Base-by-base conservation (phyloP, 1,140 invertebrate genomes). In the Lanistes nyassanus region DNA sequence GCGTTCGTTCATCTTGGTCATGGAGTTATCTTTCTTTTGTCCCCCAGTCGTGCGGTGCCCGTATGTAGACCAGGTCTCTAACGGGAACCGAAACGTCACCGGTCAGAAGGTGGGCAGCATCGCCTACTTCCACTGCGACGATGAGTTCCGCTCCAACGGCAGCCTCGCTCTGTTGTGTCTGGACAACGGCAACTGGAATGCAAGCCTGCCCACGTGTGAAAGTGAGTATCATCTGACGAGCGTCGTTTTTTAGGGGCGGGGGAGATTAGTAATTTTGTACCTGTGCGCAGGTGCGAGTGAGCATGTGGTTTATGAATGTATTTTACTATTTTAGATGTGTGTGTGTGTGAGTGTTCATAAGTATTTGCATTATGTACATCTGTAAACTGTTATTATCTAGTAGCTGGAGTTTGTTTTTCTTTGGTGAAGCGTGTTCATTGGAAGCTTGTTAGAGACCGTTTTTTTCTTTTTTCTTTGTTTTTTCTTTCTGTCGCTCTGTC, bases 41-140 rank as follows among this genome's bases (percentile, higher is more conserved):
- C 60, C 60, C 60, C 26, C 74, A 85, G 83, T 85, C 47, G 72
- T 83, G 21, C 75, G 82, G 13, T 85, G 83, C 75, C 79, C 80
- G 13, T 82, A 79, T 47, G 26, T 82, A 5, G 51, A 70, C 29
- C 72, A 64, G 19, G 79, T 82, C 21, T 69, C 75, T 6, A 83
- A 85, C 76, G 81, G 82, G 3, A 82, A 80, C 71, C 77, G 77
- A 56, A 77, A 64, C 16, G 58, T 83, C 13, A 67, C 34, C 29
- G 82, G 83, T 2, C 72, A 80, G 16, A 62, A 53, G 3, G 77
- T 76, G 1, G 80, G 79, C 7, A 68, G 75, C 26, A 79, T 62
- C 21, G 78, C 76, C 31, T 71, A 62, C 19, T 81, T 82, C 70
- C 64, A 58, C 60, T 85, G 83, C 74, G 7, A 80, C 37, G 23